phyloP scores from a whole-genome alignment of 2,113 vertebrate species.

The Pseudorhombus dupliciocellatus region DNA sequence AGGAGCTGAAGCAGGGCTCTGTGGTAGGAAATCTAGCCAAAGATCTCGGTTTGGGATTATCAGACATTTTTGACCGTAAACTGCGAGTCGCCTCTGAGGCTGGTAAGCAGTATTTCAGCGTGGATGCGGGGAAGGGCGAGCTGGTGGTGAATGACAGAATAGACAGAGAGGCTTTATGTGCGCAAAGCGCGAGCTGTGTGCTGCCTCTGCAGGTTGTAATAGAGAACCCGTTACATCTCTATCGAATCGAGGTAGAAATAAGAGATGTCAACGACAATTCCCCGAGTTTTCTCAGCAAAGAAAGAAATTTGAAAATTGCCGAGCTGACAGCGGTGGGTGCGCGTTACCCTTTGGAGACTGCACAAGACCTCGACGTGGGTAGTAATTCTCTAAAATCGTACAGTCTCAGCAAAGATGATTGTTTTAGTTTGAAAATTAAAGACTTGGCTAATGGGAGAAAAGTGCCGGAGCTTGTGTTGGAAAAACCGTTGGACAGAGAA shows the following conservation, averaged over 20 bases:
- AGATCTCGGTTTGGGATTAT: slow-evolving; percentile 82
- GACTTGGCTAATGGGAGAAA: too few relatives aligned
- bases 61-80: slow-evolving; percentile 79
- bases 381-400: too few relatives aligned
- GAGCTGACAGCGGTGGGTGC: too few relatives aligned
- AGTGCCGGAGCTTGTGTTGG: too few relatives aligned
- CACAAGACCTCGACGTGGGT: too few relatives aligned
- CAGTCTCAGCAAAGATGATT: too few relatives aligned
- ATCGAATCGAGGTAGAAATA: slow-evolving; percentile 83
- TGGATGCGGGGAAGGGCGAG: slow-evolving; percentile 81
- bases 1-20: slow-evolving; percentile 77
- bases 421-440: too few relatives aligned
- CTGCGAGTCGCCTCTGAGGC: slow-evolving; percentile 82
- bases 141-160: slow-evolving; percentile 82
- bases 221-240: slow-evolving; percentile 82
- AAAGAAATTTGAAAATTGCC: too few relatives aligned
- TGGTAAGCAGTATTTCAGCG: slow-evolving; percentile 80
- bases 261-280: slow-evolving; percentile 86
- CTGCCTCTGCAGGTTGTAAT: slow-evolving; percentile 83
- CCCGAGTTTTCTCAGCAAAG: too few relatives aligned
- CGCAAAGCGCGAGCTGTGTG: slow-evolving; percentile 79
- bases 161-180: slow-evolving; percentile 87
- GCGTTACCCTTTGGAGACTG: too few relatives aligned
- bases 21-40: slow-evolving; percentile 83
- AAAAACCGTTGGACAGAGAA: too few relatives aligned